Percentiles rank a stretch among this genome's conserved stretches.
Evolutionary conservation across 2,888 invertebrate species (phyloP).

Genomic region (Papilio elwesi): DNA sequence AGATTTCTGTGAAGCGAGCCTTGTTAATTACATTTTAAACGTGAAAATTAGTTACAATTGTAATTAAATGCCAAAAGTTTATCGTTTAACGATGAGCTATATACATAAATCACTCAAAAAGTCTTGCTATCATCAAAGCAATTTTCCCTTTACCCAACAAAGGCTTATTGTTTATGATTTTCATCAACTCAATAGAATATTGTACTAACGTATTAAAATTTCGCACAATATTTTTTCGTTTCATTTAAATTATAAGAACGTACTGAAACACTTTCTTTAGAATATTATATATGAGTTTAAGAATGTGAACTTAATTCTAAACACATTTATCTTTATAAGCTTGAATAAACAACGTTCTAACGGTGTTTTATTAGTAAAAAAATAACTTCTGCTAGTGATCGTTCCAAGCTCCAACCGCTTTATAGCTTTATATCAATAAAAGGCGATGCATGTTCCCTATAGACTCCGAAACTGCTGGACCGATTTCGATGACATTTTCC

Average conservation of each 20-base stretch:
- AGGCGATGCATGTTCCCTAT: too few relatives aligned
- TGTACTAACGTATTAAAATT: neutral
- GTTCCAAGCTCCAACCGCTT: too few relatives aligned
- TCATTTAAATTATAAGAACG: neutral
- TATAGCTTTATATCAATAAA: too few relatives aligned
- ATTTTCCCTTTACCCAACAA: neutral
- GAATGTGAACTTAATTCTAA: neutral
- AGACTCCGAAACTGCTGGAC: too few relatives aligned
- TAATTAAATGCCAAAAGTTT: slow-evolving; percentile 12
- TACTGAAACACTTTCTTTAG: neutral
- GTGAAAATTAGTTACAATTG: neutral
- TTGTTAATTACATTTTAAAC: neutral
- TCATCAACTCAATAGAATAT: slow-evolving; percentile 4
- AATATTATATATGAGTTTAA: neutral
- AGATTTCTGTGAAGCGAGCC: neutral
- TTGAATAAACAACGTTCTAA: too few relatives aligned
- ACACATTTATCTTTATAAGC: neutral
- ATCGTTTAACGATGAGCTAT: slow-evolving; percentile 13
- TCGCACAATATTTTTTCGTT: neutral
- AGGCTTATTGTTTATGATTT: slow-evolving; percentile 14
- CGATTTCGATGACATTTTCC: too few relatives aligned
- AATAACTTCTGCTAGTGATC: too few relatives aligned
- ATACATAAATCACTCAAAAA: slow-evolving; percentile 16
- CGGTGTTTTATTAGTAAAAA: too few relatives aligned
- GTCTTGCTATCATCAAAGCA: slow-evolving; percentile 1